Conservation (phyloP, 2,888 invertebrate species). For the Petrolisthes cinctipes region DNA sequence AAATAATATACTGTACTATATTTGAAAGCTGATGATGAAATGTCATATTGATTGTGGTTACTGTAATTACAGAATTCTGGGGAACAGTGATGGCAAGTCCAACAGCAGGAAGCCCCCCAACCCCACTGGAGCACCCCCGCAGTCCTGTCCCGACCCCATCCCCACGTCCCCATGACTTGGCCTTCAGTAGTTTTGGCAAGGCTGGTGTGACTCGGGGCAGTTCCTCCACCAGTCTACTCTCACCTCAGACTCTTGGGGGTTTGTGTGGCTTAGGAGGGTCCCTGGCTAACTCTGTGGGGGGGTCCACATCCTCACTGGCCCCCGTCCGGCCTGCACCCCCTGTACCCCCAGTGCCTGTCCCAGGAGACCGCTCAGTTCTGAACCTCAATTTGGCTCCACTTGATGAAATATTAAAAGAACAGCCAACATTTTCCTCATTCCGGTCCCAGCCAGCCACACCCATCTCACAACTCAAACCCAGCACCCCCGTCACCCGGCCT, state of each 20-base stretch:
- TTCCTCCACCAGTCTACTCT: slow-evolving; percentile 56
- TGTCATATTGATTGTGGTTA: no score
- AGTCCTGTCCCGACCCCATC: slow-evolving; percentile 46
- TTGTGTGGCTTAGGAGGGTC: slow-evolving; percentile 31
- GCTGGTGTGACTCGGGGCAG: slow-evolving; percentile 44
- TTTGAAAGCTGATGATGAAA: no score
- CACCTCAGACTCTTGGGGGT: slow-evolving; percentile 38
- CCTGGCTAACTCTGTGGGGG: slow-evolving; percentile 27
- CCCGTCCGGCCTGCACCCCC: slow-evolving; percentile 56
- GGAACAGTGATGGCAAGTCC: slow-evolving; percentile 60
- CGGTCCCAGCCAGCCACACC: slow-evolving; percentile 56
- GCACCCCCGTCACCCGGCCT: slow-evolving; percentile 50
- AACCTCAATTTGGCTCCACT: slow-evolving; percentile 61
- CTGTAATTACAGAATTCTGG: slow-evolving; percentile 54
- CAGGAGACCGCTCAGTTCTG: slow-evolving; percentile 59
- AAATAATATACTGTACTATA: no score
- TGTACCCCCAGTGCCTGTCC: slow-evolving; percentile 47
- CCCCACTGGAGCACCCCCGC: slow-evolving; percentile 26
- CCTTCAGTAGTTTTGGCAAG: slow-evolving; percentile 64
- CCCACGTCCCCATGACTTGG: slow-evolving; percentile 48
- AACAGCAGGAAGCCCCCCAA: slow-evolving; percentile 44
- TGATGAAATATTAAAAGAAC: slow-evolving; percentile 61
- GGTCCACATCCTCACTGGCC: slow-evolving; percentile 48
- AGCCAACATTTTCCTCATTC: slow-evolving; percentile 62
- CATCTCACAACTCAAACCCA: slow-evolving; percentile 51